Evolutionary conservation across 2,888 invertebrate species (phyloP), one percentile per base, ranked within the genome.

Genomic region (Ectemnius continuus): DNA sequence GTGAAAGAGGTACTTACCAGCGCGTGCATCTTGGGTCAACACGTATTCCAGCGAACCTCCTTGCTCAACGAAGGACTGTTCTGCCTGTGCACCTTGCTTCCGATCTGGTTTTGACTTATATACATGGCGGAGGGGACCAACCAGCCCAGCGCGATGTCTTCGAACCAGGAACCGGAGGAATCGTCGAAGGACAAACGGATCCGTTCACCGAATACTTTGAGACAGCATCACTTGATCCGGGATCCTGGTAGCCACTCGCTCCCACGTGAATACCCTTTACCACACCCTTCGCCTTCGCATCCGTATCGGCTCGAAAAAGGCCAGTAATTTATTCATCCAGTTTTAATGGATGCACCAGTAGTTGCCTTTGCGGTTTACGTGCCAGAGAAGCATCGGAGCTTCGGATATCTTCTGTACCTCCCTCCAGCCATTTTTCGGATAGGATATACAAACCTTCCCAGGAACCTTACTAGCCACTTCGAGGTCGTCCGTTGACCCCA

Each of bases 81-180:
- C 79, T 67, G 79, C 73, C 80, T 80, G 72, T 82, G 85, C 84
- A 85, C 83, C 77, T 79, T 82, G 78, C 79, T 83, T 78, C 79
- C 82, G 79, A 82, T 83, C 84, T 82, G 77, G 77, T 87, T 85
- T 84, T 81, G 78, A 82, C 87, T 87, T 86, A 87, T 86, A 86
- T 86, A 86, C 78, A 73, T 60, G 59, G 70, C 71, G 76, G 76
- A 71, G 79, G 74, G 75, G 76, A 75, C 67, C 45, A 48, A 57
- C 67, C 67, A 73, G 64, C 62, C 45, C 67, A 59, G 65, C 67
- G 61, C 73, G 74, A 75, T 78, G 82, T 80, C 82, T 80, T 81
- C 75, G 82, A 84, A 86, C 78, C 84, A 82, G 84, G 85, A 86
- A 84, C 83, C 80, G 65, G 78, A 79, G 78, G 82, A 80, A 80